Evolutionary conservation across 2,888 invertebrate genomes (phyloP).

Genomic region (Halocaridina rubra): DNA sequence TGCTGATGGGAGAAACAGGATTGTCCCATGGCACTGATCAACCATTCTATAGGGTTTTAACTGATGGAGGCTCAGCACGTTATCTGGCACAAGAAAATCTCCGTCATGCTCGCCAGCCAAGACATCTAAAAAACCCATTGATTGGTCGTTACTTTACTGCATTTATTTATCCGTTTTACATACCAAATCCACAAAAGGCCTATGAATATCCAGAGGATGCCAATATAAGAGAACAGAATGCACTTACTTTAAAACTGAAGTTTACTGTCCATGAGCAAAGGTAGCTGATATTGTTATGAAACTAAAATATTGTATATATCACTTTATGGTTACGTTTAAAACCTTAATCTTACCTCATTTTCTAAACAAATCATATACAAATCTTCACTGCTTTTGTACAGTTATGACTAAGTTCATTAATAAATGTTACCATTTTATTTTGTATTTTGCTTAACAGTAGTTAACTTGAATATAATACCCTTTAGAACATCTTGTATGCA

Average conservation of each 20-base stretch:
- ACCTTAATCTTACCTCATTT: too few relatives aligned
- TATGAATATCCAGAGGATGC: constrained; percentile 60
- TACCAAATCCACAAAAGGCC: constrained; percentile 58
- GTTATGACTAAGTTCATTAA: too few relatives aligned
- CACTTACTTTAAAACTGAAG: constrained; percentile 38
- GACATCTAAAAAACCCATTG: constrained; percentile 50
- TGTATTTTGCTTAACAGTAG: too few relatives aligned
- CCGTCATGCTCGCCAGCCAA: constrained; percentile 41
- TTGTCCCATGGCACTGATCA: constrained; percentile 54
- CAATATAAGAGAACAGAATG: constrained; percentile 55
- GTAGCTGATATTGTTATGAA: not conserved
- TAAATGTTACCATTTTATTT: too few relatives aligned
- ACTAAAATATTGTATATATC: too few relatives aligned
- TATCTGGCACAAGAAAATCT: constrained; percentile 56
- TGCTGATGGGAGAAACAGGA: constrained; percentile 55
- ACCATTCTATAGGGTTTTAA: constrained; percentile 54
- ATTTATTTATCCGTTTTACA: constrained; percentile 54
- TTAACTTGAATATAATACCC: too few relatives aligned
- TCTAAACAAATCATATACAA: too few relatives aligned
- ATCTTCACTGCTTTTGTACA: too few relatives aligned
- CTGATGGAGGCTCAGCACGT: constrained; percentile 36
- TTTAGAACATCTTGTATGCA: too few relatives aligned
- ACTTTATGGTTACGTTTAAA: too few relatives aligned
- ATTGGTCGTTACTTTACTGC: constrained; percentile 59
- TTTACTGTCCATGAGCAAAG: constrained; percentile 34